A percentile compares a stretch with the other conserved stretches of the same genome.
Evolutionary conservation across 92 coral and sea anemone species (phyloP).

Genomic region (Bergia sp.): DNA sequence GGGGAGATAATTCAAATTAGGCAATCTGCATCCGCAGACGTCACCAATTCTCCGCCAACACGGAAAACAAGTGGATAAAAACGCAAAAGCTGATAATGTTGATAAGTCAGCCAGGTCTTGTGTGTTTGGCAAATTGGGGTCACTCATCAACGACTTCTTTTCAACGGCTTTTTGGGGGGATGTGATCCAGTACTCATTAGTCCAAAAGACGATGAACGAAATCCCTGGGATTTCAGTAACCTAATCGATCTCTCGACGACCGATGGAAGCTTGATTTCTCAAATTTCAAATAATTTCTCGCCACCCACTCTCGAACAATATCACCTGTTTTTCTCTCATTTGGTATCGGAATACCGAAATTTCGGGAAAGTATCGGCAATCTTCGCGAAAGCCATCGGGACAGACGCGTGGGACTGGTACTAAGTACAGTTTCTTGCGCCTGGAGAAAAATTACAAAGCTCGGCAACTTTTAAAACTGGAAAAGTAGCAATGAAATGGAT

Average conservation of each 20-base stretch:
- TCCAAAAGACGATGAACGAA: background rate
- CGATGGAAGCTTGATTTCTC: background rate
- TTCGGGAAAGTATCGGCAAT: background rate
- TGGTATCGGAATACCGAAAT: background rate
- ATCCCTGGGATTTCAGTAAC: background rate
- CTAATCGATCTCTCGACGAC: background rate
- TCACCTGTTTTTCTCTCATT: background rate
- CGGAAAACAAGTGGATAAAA: constrained; percentile 28
- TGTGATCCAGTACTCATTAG: background rate
- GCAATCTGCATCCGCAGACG: constrained; percentile 43
- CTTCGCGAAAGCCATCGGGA: background rate
- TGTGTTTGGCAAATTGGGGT: background rate
- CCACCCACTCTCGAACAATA: background rate
- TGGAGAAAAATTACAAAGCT: background rate
- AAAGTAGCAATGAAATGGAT: constrained; percentile 53
- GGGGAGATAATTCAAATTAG: background rate
- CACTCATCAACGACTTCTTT: background rate
- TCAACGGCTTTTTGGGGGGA: background rate
- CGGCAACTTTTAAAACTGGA: background rate
- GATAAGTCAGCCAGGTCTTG: constrained; percentile 2
- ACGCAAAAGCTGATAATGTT: constrained; percentile 17
- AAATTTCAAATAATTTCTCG: too few species aligned
- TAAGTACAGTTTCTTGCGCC: background rate
- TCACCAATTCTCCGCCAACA: constrained; percentile 19
- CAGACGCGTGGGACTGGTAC: background rate